Evolutionary conservation across 2,888 invertebrate species (phyloP), one percentile per base, ranked within the genome.

Genomic region (Apodemia mormo): DNA sequence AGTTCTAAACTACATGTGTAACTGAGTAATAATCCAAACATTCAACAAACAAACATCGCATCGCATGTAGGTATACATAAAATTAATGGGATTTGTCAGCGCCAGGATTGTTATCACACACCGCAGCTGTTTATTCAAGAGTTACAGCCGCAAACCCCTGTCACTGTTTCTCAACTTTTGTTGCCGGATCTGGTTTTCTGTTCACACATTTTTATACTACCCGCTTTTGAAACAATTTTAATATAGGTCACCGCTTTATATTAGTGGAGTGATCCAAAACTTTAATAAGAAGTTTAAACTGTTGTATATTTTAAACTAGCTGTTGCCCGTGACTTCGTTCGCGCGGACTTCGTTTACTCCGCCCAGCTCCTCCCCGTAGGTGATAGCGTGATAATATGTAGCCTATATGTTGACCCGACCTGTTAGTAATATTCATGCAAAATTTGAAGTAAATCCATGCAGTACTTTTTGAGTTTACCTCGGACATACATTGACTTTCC

Each of bases 61-160:
- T 52, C 52, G 7, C 2, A n/a, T 52, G 52, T 22, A 22, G 22
- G 22, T 52, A 52, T 52, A 52, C 52, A 52, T n/a, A 52, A 52
- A 52, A 52, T 52, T n/a, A 52, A 52, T 52, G 52, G n/a, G 52
- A 54, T n/a, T 54, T 54, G 54, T 22, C 54, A 22, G 54, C 54
- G 54, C 22, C 54, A 22, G 54, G 22, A 54, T 64, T 37, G 64
- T 37, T 64, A 64, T 64, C 64, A 37, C 37, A 37, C 33, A 8
- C 33, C 64, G 37, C 64, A 64, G 64, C 37, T 64, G 64, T 64
- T 64, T 64, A 33, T 37, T 64, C 64, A 64, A 37, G 64, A 64
- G 64, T 37, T n/a, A 37, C 64, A 22, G 54, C 2, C 54, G 54
- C 54, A 54, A 54, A 49, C 61, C 58, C 37, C 37, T 8, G 12